Base-by-base conservation (phyloP, 2,113 vertebrate genomes). In the Columbina picui region DNA sequence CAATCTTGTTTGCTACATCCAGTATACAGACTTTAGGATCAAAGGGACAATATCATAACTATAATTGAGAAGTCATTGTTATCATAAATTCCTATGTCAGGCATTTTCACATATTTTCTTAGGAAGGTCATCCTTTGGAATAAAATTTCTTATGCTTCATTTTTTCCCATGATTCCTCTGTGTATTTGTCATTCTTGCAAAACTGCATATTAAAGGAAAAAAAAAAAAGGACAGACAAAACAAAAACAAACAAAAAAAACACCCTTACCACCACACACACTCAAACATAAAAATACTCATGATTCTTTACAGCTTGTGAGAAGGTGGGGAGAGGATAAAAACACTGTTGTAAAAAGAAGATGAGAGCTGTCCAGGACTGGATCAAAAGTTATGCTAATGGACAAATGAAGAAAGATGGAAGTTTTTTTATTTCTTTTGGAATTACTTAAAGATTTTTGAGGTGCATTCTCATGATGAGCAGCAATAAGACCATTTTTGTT, bases 71-170 rank as follows among this genome's bases (percentile, higher is more conserved):
- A 91, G 61, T 52, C 1, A 64, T 79, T 87, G 92, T 56, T 71
- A 84, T 55, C 3, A 0, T 52, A 88, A 81, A 10, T 57, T 26
- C 25, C 4, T 2, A 1, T 29, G 3, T 32, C 45, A 82, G 38
- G 50, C 41, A 75, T 71, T 78, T 75, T 30, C 39, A 75, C 43
- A 57, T 3, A 25, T 80, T 87, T 80, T 78, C 63, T 70, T 47
- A 69, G 16, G 63, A 91, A 89, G 67, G 26, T 32, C 49, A 84
- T 55, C 19, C 50, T 83, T 86, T 30, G 19, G 68, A 45, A 80
- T 16, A 67, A 94, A 68, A 79, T 70, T 76, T 67, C 50, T 68
- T 56, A 63, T 57, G 43, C 73, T 88, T 93, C 29, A 88, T 50
- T 90, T 84, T 7, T 68, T 90, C 36, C n/a, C 12, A 34, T 3